These are phyloP conservation scores for Apotomis turbidana DNA, from an alignment of 2,888 invertebrate genomes.

Conservation along the genomic window DNA sequence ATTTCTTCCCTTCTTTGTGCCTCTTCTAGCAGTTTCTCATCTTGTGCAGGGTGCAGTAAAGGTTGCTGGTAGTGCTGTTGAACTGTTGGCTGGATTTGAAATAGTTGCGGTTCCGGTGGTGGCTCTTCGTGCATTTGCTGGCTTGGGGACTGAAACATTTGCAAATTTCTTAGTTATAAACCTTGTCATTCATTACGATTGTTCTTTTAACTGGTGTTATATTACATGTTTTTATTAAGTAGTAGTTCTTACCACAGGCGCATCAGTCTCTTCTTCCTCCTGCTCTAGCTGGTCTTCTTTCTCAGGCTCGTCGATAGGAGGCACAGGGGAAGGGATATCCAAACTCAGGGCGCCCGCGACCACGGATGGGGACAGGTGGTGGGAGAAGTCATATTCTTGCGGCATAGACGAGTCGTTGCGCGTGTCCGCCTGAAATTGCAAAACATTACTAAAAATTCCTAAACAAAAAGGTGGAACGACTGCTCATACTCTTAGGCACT, in stretches of 20 bases:
- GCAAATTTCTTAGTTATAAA: too few relatives aligned
- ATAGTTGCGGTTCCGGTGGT: slow-evolving; percentile 44
- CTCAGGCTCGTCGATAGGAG: slow-evolving; percentile 65
- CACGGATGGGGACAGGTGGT: slow-evolving; percentile 75
- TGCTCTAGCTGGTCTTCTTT: slow-evolving; percentile 60
- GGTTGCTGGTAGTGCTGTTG: slow-evolving; percentile 19
- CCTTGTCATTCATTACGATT: too few relatives aligned
- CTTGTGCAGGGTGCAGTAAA: slow-evolving; percentile 42
- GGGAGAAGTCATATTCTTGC: slow-evolving; percentile 79
- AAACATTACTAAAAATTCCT: background rate
- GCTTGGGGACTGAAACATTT: slow-evolving; percentile 59
- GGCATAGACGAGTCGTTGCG: slow-evolving; percentile 86
- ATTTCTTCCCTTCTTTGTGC: slow-evolving; percentile 30
- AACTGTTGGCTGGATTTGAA: slow-evolving; percentile 38
- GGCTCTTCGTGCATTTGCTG: slow-evolving; percentile 64
- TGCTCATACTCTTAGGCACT: too few relatives aligned
- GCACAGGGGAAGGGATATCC: slow-evolving; percentile 78
- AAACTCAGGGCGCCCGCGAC: slow-evolving; percentile 70
- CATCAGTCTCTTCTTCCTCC: slow-evolving; percentile 56
- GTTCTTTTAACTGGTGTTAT: too few relatives aligned
- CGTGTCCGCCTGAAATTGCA: slow-evolving; percentile 72
- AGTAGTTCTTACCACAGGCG: slow-evolving; percentile 54
- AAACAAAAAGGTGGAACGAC: too few relatives aligned
- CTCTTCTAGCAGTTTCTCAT: slow-evolving; percentile 36
- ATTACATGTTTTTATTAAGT: too few relatives aligned